Evolutionary conservation across 2,113 vertebrate species (phyloP), one percentile per base, ranked within the genome.

Genomic region (Lophura nycthemera): DNA sequence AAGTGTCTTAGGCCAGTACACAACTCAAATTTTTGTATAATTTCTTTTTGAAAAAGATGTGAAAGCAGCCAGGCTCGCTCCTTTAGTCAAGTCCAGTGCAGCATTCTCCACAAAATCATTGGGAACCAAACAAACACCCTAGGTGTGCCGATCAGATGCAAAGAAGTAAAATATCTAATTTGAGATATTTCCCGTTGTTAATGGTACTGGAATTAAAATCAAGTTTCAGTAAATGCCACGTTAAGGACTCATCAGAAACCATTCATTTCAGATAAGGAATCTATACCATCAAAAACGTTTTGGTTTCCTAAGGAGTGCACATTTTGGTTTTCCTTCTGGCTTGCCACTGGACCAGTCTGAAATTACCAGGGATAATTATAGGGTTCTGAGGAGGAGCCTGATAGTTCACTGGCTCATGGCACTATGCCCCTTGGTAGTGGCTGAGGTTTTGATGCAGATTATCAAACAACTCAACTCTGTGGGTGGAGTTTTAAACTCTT

Each of bases 311-410:
- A 60, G 48, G 63, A 47, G 17, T 47, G 76, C 60, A 50, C 34
- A 48, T 34, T 75, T 45, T 24, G 56, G 15, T 45, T 65, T 48
- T 15, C 21, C 32, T 34, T 24, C 36, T 38, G 36, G 66, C 52
- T 82, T 86, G 82, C 71, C 83, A 80, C 43, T 83, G 81, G 86
- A 57, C 34, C 71, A 87, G 71, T 76, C 32, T 85, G 78, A 42
- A 42, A 32, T 42, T 73, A 82, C 43, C 59, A 82, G 27, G 42
- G 81, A 71, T 38, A 71, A 73, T 89, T 76, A 79, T 16, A 42
- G 82, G 38, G 36, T 59, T 74, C 60, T 90, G 78, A 84, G 84
- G 77, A 70, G 50, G 77, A 83, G 56, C 45, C 74, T 21, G 36
- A 34, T 65, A 42, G 86, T 94, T 78, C 65, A 50, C 65, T 70